phyloP scores from a whole-genome alignment of 1,140 invertebrate species.

The Drosophila ambigua region DNA sequence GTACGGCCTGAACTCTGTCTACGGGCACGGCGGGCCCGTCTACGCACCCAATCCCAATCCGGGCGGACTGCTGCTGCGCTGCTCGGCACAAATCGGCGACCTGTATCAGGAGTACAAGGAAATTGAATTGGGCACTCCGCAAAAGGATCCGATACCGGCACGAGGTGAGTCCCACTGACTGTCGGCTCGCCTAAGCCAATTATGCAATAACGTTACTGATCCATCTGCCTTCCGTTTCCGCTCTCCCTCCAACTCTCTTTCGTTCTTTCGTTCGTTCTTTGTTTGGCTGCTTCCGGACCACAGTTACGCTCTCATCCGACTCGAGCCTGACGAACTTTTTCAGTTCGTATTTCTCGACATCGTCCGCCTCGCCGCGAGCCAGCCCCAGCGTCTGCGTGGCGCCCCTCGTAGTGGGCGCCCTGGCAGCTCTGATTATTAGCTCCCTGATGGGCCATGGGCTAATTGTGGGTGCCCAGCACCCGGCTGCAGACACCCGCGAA shows the following conservation, averaged over 20 bases:
- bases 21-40: slow-evolving; percentile 46
- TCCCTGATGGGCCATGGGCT: slow-evolving; percentile 31
- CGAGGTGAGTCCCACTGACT: slow-evolving; percentile 82
- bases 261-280: slow-evolving; percentile 16
- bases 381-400: slow-evolving; percentile 43
- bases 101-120: slow-evolving; percentile 85
- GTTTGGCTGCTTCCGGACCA: slow-evolving; percentile 32
- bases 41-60: slow-evolving; percentile 59
- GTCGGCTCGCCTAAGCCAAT: slow-evolving; percentile 21
- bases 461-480: slow-evolving; percentile 25
- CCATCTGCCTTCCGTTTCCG: slow-evolving; percentile 65
- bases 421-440: slow-evolving; percentile 27
- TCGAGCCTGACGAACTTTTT: slow-evolving; percentile 76
- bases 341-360: slow-evolving; percentile 69
- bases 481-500: slow-evolving; percentile 20
- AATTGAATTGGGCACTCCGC: slow-evolving; percentile 84
- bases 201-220: slow-evolving; percentile 46
- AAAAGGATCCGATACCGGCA: slow-evolving; percentile 85
- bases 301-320: slow-evolving; percentile 79
- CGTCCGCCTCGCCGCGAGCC: slow-evolving; percentile 38
- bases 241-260: slow-evolving; percentile 6
- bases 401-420: slow-evolving; percentile 42
- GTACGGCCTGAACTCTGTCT: slow-evolving; percentile 60
- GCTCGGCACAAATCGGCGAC: slow-evolving; percentile 85
- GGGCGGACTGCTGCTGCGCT: slow-evolving; percentile 84